These are phyloP conservation scores for Pseudorhiza aurosa DNA, from an alignment of 30 jellyfish, hydroid and myxozoan genomes.

Conservation along the genomic window DNA sequence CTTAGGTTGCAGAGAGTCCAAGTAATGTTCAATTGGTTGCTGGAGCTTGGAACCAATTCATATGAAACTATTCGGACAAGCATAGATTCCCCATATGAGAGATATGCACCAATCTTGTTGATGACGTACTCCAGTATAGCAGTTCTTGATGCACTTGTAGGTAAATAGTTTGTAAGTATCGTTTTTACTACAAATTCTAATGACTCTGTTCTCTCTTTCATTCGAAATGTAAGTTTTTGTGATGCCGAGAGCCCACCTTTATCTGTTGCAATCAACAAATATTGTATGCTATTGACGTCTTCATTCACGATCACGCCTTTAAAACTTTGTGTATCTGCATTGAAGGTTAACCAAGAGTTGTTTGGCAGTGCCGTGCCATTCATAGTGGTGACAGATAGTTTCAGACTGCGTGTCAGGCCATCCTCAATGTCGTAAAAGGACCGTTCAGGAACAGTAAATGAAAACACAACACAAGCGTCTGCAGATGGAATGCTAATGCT, in stretches of 20 bases:
- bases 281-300: neutral
- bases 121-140: constrained; percentile 32
- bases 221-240: constrained; percentile 5
- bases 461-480: constrained; percentile 36
- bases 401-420: constrained; percentile 75
- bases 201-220: neutral
- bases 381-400: constrained; percentile 12
- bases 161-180: constrained; percentile 1
- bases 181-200: neutral
- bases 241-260: constrained; percentile 64
- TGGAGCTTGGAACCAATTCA: neutral
- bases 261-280: constrained; percentile 73
- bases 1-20: constrained; percentile 36
- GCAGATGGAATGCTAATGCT: constrained; percentile 11
- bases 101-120: constrained; percentile 16
- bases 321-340: constrained; percentile 46
- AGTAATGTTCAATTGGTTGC: neutral
- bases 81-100: neutral
- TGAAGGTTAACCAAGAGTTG: constrained; percentile 77
- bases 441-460: constrained; percentile 39
- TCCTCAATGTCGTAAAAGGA: constrained; percentile 85
- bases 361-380: constrained; percentile 25
- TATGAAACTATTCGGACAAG: neutral
- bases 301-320: constrained; percentile 28
- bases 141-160: neutral